Conservation (phyloP, 2,113 vertebrate species). For the Equus quagga region DNA sequence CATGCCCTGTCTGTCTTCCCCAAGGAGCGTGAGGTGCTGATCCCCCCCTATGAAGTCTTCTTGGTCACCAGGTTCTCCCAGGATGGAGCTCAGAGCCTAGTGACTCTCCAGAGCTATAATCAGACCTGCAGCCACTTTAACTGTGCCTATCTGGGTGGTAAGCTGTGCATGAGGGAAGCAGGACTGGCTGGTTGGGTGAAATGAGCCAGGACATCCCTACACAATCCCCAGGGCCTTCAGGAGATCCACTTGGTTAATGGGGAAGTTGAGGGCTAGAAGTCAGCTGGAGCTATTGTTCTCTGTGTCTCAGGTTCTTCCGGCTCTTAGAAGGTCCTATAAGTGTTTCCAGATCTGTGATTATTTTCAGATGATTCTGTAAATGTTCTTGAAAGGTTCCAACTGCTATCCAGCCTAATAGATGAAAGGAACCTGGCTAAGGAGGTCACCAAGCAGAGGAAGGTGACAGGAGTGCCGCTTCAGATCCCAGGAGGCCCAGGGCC, state of each 20-base stretch:
- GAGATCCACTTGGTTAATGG: conserved; percentile 3
- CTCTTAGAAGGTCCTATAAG: not conserved
- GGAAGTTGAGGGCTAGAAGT: not conserved
- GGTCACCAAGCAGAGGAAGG: not conserved
- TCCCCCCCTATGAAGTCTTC: conserved; percentile 82
- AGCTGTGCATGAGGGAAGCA: conserved; percentile 60
- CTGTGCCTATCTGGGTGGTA: conserved; percentile 80
- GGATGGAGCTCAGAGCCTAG: conserved; percentile 58
- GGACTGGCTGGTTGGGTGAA: not conserved
- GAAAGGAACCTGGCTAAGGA: not conserved
- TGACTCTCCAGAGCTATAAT: conserved; percentile 77
- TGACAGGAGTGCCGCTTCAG: not conserved
- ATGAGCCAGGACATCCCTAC: not conserved
- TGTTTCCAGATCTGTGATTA: conserved; percentile 1
- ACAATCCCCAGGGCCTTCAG: not conserved
- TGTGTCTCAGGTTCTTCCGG: not conserved
- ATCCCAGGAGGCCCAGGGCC: not conserved
- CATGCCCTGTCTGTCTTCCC: conserved; percentile 79
- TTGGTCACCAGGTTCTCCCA: conserved; percentile 71
- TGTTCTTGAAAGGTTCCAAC: not conserved
- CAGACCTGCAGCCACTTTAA: conserved; percentile 82
- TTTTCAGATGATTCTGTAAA: not conserved
- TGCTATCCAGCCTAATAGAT: not conserved
- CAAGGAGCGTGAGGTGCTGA: conserved; percentile 80
- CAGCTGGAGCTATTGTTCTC: conserved; percentile 16